Percentiles rank a stretch among this genome's conserved stretches.
phyloP scores from a whole-genome alignment of 2,113 vertebrate species.

The Serinus canaria region DNA sequence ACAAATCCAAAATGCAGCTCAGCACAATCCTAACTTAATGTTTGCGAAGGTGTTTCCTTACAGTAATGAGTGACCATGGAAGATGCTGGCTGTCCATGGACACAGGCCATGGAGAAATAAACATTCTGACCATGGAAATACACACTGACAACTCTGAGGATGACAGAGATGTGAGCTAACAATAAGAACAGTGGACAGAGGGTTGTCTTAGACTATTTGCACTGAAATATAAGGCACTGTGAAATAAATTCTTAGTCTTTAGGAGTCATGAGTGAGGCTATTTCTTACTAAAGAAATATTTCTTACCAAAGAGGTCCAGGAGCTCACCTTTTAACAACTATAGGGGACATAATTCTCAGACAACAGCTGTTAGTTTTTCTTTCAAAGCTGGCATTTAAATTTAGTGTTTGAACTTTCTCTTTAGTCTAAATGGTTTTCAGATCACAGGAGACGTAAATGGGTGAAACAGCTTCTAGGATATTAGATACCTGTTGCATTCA shows the following conservation, averaged over 20 bases:
- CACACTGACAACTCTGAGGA: not conserved
- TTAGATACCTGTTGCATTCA: not conserved
- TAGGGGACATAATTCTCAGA: not conserved
- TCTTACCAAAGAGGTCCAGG: not conserved
- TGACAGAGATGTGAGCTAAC: not conserved
- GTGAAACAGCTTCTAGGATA: not conserved
- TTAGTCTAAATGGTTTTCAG: not conserved
- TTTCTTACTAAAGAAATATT: not conserved
- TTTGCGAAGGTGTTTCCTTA: not conserved
- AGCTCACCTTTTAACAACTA: not conserved
- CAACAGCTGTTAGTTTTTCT: not conserved
- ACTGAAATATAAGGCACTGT: not conserved
- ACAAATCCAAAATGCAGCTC: not conserved
- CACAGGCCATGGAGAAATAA: not conserved
- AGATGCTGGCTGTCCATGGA: not conserved
- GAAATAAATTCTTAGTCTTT: not conserved
- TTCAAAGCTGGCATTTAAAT: not conserved
- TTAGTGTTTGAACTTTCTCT: not conserved
- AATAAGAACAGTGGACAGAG: not conserved
- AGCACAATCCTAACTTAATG: not conserved
- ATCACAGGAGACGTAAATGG: not conserved
- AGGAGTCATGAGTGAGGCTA: not conserved
- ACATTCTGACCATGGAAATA: not conserved
- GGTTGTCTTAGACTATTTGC: not conserved
- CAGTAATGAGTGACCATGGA: not conserved